Conservation (phyloP, 53 echinoderm and acorn worm genomes). For the Paelopatides confundens region DNA sequence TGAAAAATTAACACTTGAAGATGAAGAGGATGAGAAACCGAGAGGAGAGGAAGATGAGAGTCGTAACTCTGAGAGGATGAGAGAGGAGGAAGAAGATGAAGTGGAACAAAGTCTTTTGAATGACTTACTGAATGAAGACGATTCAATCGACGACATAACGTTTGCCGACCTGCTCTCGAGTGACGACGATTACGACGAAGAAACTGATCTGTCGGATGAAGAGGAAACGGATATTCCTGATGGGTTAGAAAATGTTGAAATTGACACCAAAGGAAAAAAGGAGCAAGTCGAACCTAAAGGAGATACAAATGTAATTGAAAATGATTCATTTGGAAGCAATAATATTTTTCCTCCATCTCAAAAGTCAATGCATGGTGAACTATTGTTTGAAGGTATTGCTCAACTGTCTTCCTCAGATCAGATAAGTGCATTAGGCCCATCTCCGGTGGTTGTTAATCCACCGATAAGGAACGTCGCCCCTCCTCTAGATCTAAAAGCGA, state of each 20-base stretch:
- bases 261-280: neutral
- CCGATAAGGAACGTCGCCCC: neutral
- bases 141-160: constrained; percentile 39
- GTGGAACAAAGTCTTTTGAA: constrained; percentile 27
- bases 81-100: constrained; percentile 14
- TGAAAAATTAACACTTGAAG: neutral
- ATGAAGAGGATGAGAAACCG: neutral
- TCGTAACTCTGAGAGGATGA: neutral
- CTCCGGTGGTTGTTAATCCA: constrained; percentile 20
- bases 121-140: constrained; percentile 32
- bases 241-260: neutral
- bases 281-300: neutral
- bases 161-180: constrained; percentile 38
- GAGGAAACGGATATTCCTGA: neutral
- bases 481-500: neutral
- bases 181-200: constrained; percentile 19
- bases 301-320: neutral
- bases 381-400: neutral
- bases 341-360: neutral
- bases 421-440: neutral
- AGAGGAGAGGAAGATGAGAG: neutral
- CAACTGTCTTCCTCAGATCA: neutral
- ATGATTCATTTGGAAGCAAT: neutral
- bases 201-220: neutral
- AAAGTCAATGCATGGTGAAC: neutral